Percentiles rank a stretch among this genome's conserved stretches.
phyloP scores from a whole-genome alignment of 2,797 vertebrate genomes.

The Nannoperca obscura region DNA sequence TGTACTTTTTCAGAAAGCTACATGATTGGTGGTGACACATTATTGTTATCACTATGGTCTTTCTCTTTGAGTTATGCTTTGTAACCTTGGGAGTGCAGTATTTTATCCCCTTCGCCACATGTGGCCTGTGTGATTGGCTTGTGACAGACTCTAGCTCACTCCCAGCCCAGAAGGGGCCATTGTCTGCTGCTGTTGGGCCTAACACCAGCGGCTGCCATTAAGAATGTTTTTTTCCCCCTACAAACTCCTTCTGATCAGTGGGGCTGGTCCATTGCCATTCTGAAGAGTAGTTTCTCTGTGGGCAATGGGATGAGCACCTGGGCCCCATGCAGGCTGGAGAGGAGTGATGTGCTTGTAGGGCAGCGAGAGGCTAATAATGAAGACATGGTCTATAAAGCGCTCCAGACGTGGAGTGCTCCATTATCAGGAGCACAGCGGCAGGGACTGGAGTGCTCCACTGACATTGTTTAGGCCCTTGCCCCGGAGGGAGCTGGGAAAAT shows the following conservation, averaged over 20 bases:
- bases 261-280: slow-evolving; percentile 61
- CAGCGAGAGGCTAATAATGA: slow-evolving; percentile 78
- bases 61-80: slow-evolving; percentile 58
- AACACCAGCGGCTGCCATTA: slow-evolving; percentile 69
- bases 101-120: slow-evolving; percentile 61
- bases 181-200: slow-evolving; percentile 62
- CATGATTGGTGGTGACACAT: slow-evolving; percentile 29
- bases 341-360: slow-evolving; percentile 66
- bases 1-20: slow-evolving; percentile 23
- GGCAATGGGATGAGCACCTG: slow-evolving; percentile 74
- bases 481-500: slow-evolving; percentile 76
- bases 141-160: slow-evolving; percentile 57
- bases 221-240: slow-evolving; percentile 56
- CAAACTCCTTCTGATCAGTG: slow-evolving; percentile 65
- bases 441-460: slow-evolving; percentile 75
- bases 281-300: slow-evolving; percentile 77
- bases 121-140: slow-evolving; percentile 62
- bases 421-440: slow-evolving; percentile 75
- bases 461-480: slow-evolving; percentile 81
- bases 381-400: slow-evolving; percentile 74
- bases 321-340: slow-evolving; percentile 71
- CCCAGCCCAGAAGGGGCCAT: slow-evolving; percentile 56
- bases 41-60: slow-evolving; percentile 28
- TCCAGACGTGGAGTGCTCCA: slow-evolving; percentile 78
- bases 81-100: slow-evolving; percentile 58